A percentile compares a stretch with the other conserved stretches of the same genome.
phyloP scores from a whole-genome alignment of 2,888 invertebrate genomes.

The Platerodrilus igneus region DNA sequence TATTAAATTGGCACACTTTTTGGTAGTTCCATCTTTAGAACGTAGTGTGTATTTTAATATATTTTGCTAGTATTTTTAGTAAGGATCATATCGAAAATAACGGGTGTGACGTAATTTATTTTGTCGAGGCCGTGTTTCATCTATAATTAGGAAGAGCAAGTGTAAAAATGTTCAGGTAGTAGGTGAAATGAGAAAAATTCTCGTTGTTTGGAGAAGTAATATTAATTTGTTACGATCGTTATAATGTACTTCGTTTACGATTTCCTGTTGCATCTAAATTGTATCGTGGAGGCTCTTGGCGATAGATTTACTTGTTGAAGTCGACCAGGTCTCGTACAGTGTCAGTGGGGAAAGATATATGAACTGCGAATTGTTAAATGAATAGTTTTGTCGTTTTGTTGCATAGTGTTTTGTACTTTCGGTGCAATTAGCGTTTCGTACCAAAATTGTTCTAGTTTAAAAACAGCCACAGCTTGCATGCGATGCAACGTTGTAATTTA shows the following conservation, averaged over 20 bases:
- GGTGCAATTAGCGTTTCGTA: neutral
- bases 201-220: too few species aligned
- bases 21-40: constrained; percentile 32
- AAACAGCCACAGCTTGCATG: too few species aligned
- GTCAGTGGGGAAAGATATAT: too few species aligned
- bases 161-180: too few species aligned
- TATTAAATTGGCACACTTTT: constrained; percentile 35
- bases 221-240: too few species aligned
- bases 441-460: constrained; percentile 5
- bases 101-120: constrained; percentile 30
- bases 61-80: constrained; percentile 31
- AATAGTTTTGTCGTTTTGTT: neutral
- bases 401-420: neutral
- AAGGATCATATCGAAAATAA: constrained; percentile 33
- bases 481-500: too few species aligned
- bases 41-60: constrained; percentile 32
- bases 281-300: too few species aligned
- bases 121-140: constrained; percentile 24
- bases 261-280: too few species aligned
- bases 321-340: too few species aligned
- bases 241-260: too few species aligned
- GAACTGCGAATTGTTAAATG: constrained; percentile 22
- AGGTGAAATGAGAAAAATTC: too few species aligned
- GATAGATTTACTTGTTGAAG: too few species aligned
- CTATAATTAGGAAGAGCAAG: constrained; percentile 27